phyloP scores from a whole-genome alignment of 2,888 invertebrate genomes.

The Thymelicus lineola region DNA sequence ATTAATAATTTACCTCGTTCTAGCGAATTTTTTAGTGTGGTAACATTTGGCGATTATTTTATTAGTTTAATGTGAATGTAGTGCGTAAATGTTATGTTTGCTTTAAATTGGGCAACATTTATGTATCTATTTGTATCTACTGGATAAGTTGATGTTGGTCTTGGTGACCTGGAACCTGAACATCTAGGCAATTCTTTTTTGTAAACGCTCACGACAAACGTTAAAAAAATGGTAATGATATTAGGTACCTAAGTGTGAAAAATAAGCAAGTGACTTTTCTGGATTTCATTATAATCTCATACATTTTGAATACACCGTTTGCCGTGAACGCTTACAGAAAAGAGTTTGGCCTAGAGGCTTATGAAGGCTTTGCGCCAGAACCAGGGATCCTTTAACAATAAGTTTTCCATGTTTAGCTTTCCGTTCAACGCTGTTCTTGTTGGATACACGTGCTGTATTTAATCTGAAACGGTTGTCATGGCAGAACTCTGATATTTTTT shows the following conservation, averaged over 20 bases:
- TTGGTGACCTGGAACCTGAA: background rate
- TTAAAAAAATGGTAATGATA: no score
- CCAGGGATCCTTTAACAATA: constrained; percentile 10
- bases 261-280: no score
- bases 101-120: constrained; percentile 51
- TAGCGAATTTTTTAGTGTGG: constrained; percentile 81
- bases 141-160: constrained; percentile 31
- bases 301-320: no score
- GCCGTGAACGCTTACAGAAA: no score
- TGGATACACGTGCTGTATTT: constrained; percentile 40
- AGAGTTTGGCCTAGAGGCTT: no score
- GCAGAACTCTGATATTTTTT: background rate
- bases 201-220: no score
- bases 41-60: constrained; percentile 72
- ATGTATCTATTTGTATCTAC: constrained; percentile 12
- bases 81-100: constrained; percentile 76
- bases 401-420: constrained; percentile 31
- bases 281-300: no score
- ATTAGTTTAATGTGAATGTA: constrained; percentile 72
- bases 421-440: constrained; percentile 24
- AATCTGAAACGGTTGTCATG: constrained; percentile 26
- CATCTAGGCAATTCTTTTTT: no score
- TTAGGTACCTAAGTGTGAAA: no score
- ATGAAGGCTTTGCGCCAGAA: background rate
- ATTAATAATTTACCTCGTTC: constrained; percentile 65